A percentile compares a stretch with the other conserved stretches of the same genome.
Conservation (phyloP, 2,888 invertebrate species). For the Sphinx pinastri region DNA sequence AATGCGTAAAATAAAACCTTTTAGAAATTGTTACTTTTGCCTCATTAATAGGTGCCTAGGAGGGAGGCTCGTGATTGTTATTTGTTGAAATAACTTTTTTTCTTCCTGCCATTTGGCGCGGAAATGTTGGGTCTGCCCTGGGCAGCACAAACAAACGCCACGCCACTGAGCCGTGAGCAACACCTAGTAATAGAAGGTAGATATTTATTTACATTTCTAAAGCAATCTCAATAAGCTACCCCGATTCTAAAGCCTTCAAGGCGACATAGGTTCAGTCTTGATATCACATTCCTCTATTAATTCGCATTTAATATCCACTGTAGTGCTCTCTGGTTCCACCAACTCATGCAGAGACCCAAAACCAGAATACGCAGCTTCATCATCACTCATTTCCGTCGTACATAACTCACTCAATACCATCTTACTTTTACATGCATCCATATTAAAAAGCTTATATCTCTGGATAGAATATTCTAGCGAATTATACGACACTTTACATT, state of each 20-base stretch:
- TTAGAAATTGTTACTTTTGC: no score
- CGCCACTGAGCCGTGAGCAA: no score
- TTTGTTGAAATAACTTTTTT: no score
- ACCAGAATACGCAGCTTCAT: slow-evolving; percentile 45
- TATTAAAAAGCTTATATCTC: slow-evolving; percentile 49
- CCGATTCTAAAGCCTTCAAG: slow-evolving; percentile 31
- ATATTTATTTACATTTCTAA: neutral
- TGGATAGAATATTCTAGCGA: slow-evolving; percentile 62
- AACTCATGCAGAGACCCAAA: slow-evolving; percentile 50
- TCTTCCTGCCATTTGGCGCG: no score
- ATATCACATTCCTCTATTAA: slow-evolving; percentile 36
- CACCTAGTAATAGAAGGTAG: no score
- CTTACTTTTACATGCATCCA: slow-evolving; percentile 51
- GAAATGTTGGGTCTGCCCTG: no score
- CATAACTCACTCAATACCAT: slow-evolving; percentile 70
- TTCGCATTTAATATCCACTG: slow-evolving; percentile 48
- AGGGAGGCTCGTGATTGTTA: no score
- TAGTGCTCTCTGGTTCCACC: slow-evolving; percentile 63
- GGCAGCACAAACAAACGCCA: no score
- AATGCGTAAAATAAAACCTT: no score
- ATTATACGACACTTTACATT: slow-evolving; percentile 54
- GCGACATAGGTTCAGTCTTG: slow-evolving; percentile 52
- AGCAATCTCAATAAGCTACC: neutral
- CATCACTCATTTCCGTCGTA: slow-evolving; percentile 70
- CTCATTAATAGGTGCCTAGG: no score